Conservation (phyloP, 2,888 invertebrate species). For the Xanthorhoe spadicearia region DNA sequence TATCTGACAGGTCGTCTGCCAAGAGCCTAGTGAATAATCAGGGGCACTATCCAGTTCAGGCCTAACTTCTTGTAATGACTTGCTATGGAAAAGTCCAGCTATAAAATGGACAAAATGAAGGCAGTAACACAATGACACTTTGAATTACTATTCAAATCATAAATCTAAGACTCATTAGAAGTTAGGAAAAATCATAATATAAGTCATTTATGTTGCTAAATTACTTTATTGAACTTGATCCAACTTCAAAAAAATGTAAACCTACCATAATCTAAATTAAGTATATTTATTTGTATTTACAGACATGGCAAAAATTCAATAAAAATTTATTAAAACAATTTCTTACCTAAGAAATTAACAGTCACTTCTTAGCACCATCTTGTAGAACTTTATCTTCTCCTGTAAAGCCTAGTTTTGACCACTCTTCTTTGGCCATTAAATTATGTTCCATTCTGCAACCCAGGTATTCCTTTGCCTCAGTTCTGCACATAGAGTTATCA, state of each 20-base stretch:
- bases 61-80: no score
- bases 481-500: slow-evolving; percentile 91
- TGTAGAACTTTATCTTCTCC: slow-evolving; percentile 52
- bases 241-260: background rate
- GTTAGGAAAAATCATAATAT: no score
- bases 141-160: no score
- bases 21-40: no score
- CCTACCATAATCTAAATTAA: slow-evolving; percentile 1
- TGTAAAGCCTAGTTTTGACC: slow-evolving; percentile 93
- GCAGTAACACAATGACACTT: no score
- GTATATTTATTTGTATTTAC: background rate
- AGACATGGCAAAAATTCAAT: background rate
- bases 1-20: no score
- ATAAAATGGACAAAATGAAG: no score
- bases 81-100: no score
- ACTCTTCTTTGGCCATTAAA: slow-evolving; percentile 96
- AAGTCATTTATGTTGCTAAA: no score
- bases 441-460: slow-evolving; percentile 97
- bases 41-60: no score
- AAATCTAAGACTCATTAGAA: no score
- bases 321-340: slow-evolving; percentile 4
- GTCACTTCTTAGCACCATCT: slow-evolving; percentile 46
- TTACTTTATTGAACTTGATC: background rate
- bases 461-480: slow-evolving; percentile 93
- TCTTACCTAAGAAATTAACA: slow-evolving; percentile 21